A percentile compares a stretch with the other conserved stretches of the same genome.
Conservation (phyloP, 30 jellyfish, hydroid and myxozoan genomes). For the Sanderia malayensis region DNA sequence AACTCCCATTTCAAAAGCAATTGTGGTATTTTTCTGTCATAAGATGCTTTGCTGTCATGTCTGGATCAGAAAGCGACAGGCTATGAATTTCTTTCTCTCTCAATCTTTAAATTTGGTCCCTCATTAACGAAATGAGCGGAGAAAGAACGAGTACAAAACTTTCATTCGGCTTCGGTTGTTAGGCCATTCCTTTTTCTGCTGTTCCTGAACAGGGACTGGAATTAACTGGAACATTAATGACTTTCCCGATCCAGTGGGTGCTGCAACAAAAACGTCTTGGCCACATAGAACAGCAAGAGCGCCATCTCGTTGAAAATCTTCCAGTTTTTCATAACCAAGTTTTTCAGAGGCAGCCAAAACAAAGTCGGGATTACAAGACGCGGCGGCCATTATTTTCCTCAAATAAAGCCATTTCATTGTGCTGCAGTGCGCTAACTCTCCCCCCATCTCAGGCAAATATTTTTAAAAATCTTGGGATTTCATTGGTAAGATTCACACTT, state of each 20-base stretch:
- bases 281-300: constrained; percentile 12
- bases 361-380: no score
- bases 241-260: no score
- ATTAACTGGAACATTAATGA: no score
- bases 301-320: constrained; percentile 12
- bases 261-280: constrained; percentile 18
- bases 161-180: not conserved
- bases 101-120: constrained; percentile 20
- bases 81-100: constrained; percentile 8
- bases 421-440: no score
- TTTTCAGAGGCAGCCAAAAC: not conserved
- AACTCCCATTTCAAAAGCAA: no score
- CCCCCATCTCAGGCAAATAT: no score
- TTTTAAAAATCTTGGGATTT: no score
- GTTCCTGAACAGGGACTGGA: no score
- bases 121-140: constrained; percentile 31
- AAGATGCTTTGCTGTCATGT: constrained; percentile 10
- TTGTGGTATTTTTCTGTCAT: constrained; percentile 19
- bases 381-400: no score
- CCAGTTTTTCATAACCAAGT: constrained; percentile 16
- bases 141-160: constrained; percentile 24
- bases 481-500: constrained; percentile 7
- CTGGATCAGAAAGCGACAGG: constrained; percentile 9
- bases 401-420: no score
- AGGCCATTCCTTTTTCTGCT: constrained; percentile 38